These are phyloP conservation scores for Montipora sp. DNA, from an alignment of 64 coral and sea anemone species.

Conservation along the genomic window DNA sequence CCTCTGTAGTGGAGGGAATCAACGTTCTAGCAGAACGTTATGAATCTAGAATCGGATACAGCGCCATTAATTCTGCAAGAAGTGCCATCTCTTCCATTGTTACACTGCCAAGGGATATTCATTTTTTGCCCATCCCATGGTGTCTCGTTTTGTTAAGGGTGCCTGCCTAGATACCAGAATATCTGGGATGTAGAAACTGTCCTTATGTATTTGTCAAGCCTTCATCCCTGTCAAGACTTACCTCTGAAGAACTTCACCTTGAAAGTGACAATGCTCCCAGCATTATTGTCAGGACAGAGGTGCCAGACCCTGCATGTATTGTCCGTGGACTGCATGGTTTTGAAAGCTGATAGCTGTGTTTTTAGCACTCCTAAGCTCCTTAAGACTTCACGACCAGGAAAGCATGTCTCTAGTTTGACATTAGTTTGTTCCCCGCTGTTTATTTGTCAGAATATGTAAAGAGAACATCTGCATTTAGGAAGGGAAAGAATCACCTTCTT, in stretches of 20 bases:
- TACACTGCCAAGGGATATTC: neutral
- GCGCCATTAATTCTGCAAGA: slow-evolving; percentile 38
- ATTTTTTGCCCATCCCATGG: neutral
- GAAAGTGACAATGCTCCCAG: slow-evolving; percentile 2
- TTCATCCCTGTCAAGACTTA: neutral
- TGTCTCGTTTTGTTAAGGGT: slow-evolving; percentile 57
- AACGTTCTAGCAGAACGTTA: slow-evolving; percentile 30
- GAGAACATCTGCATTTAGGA: slow-evolving; percentile 42
- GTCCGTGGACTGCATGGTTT: neutral
- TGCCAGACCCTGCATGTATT: slow-evolving; percentile 36
- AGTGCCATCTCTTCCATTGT: slow-evolving; percentile 2
- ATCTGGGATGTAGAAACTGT: slow-evolving; percentile 58
- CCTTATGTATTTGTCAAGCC: neutral
- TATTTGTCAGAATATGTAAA: slow-evolving; percentile 46
- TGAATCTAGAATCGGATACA: slow-evolving; percentile 40
- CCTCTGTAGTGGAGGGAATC: slow-evolving; percentile 32
- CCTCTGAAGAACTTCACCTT: neutral
- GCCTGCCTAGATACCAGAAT: slow-evolving; percentile 45
- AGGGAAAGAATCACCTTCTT: slow-evolving; percentile 42
- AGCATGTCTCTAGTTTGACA: neutral
- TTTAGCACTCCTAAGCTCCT: neutral
- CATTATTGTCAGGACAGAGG: slow-evolving; percentile 16
- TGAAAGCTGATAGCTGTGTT: too few relatives aligned
- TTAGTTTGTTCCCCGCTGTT: slow-evolving; percentile 9
- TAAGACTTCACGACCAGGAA: neutral